phyloP scores from a whole-genome alignment of 1,140 invertebrate species.

The Pachypeltis micranthus region DNA sequence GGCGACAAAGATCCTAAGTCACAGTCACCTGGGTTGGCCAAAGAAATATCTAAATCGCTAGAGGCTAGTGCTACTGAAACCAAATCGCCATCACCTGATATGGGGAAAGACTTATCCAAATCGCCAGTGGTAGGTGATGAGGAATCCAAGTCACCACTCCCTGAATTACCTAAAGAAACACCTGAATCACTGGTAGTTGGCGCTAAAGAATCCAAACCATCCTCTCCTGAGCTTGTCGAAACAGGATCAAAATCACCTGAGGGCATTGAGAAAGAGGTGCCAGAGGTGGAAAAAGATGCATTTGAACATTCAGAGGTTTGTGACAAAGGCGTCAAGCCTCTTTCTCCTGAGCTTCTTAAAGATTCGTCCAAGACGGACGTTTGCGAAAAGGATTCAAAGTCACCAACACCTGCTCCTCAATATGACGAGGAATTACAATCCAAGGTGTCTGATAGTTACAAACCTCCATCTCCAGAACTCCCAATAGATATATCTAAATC shows the following conservation, averaged over 20 bases:
- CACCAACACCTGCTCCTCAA: not conserved
- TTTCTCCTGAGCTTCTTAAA: not conserved
- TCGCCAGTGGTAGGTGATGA: not conserved
- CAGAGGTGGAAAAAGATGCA: not conserved
- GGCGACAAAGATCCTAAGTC: not conserved
- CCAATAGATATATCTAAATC: no score
- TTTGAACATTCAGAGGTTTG: not conserved
- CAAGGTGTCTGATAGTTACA: not conserved
- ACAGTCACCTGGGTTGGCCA: slow-evolving; percentile 19
- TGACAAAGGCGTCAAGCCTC: not conserved
- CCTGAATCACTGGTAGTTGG: not conserved
- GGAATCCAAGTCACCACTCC: not conserved
- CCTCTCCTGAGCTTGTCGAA: not conserved
- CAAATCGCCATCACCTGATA: slow-evolving; percentile 8
- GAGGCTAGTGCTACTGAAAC: not conserved
- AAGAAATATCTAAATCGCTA: not conserved
- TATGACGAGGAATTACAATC: not conserved
- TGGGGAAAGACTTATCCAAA: not conserved
- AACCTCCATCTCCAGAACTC: not conserved
- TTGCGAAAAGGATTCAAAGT: not conserved
- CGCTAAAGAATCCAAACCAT: not conserved
- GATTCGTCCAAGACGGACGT: no score
- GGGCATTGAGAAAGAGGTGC: not conserved
- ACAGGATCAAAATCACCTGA: not conserved
- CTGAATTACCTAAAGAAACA: not conserved